phyloP scores from a whole-genome alignment of 1,140 invertebrate genomes.

The Pararge aegeria region DNA sequence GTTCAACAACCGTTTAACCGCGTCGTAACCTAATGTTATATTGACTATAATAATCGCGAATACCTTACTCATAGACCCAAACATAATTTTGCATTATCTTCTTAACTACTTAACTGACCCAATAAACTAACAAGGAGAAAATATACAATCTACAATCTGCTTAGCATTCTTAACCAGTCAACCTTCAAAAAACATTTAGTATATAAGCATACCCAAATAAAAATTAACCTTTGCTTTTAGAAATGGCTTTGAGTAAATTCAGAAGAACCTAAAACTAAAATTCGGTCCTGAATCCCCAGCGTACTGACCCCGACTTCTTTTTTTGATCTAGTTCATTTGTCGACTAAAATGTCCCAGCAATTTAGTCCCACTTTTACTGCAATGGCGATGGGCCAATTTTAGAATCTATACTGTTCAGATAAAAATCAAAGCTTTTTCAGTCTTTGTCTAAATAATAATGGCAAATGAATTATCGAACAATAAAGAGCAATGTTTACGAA shows the following conservation, averaged over 20 bases:
- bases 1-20: too few species aligned
- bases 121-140: too few species aligned
- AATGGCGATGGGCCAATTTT: constrained; percentile 1
- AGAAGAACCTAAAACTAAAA: neutral
- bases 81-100: too few species aligned
- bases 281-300: neutral
- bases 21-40: too few species aligned
- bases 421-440: neutral
- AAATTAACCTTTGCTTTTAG: too few species aligned
- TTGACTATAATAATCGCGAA: too few species aligned
- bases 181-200: too few species aligned
- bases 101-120: too few species aligned
- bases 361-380: constrained; percentile 5
- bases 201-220: neutral
- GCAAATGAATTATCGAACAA: neutral
- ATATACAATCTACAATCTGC: too few species aligned
- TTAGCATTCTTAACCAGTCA: too few species aligned
- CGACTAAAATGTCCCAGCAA: constrained; percentile 3
- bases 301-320: neutral
- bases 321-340: constrained; percentile 6
- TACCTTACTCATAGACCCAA: too few species aligned
- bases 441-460: neutral
- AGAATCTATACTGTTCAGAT: neutral
- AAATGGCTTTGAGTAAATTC: neutral
- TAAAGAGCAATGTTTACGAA: too few species aligned